Conservation (phyloP, 2,113 vertebrate species). For the Nematolebias whitei region DNA sequence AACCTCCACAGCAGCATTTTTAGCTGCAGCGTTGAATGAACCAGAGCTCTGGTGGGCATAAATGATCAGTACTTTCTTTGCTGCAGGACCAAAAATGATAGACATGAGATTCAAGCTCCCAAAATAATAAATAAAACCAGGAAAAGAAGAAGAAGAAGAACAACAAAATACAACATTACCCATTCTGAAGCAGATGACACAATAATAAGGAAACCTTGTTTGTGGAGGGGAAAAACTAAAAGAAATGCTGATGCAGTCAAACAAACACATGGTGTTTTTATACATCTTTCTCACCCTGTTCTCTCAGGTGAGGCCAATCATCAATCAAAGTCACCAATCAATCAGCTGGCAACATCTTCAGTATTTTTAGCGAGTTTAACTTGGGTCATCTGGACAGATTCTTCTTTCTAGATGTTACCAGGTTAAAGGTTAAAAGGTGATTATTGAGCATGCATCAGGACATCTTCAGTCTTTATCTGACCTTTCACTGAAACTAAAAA, state of each 20-base stretch:
- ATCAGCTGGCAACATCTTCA: not conserved
- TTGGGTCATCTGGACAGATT: no score
- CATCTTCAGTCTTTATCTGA: not conserved
- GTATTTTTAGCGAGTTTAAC: no score
- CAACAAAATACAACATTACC: conserved; percentile 18
- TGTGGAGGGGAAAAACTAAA: no score
- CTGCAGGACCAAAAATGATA: conserved; percentile 6
- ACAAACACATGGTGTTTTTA: conserved; percentile 16
- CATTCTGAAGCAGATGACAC: conserved; percentile 26
- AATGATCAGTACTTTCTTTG: conserved; percentile 77
- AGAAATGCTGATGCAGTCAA: not conserved
- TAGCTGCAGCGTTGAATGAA: conserved; percentile 85
- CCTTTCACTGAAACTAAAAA: no score
- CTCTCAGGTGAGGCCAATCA: conserved; percentile 50
- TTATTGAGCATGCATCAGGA: no score
- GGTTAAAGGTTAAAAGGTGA: no score
- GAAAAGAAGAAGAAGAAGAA: not conserved
- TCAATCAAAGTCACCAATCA: conserved; percentile 27
- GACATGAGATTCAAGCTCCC: not conserved
- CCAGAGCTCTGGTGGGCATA: conserved; percentile 79
- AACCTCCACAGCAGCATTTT: conserved; percentile 72
- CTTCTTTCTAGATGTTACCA: no score
- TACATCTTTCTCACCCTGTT: not conserved
- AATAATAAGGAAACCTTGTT: no score
- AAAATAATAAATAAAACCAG: not conserved